Conservation (phyloP, 2,797 vertebrate species). For the Rhynchonycteris naso region DNA sequence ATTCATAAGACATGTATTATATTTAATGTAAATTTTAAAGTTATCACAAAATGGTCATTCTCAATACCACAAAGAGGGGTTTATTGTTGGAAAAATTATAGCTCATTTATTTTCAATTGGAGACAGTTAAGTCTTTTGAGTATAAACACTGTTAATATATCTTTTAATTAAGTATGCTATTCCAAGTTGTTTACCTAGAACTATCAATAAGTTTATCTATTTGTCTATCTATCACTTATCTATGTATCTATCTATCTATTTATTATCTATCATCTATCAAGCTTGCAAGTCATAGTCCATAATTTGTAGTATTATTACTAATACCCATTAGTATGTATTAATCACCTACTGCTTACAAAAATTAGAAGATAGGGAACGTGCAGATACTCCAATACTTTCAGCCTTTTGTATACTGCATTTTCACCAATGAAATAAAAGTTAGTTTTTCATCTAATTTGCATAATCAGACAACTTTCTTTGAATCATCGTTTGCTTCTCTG, state of each 20-base stretch:
- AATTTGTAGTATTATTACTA: background rate
- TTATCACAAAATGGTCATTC: background rate
- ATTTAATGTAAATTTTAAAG: background rate
- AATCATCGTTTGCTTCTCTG: too few relatives aligned
- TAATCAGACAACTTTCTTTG: too few relatives aligned
- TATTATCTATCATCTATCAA: background rate
- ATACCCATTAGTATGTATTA: background rate
- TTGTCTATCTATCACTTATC: background rate
- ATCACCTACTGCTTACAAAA: background rate
- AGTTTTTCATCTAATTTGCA: too few relatives aligned
- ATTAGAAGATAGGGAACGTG: too few relatives aligned
- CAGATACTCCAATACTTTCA: too few relatives aligned
- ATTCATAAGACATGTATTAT: slow-evolving; percentile 6
- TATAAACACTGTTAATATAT: background rate
- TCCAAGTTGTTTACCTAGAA: background rate
- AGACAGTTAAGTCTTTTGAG: background rate
- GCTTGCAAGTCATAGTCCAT: background rate
- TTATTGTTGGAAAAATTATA: slow-evolving; percentile 20
- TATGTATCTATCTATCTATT: background rate
- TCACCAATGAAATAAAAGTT: too few relatives aligned
- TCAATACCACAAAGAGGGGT: background rate
- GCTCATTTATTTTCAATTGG: background rate
- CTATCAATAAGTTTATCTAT: background rate
- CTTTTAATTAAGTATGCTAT: background rate
- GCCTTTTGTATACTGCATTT: too few relatives aligned